Evolutionary conservation across 2,888 invertebrate species (phyloP).

Genomic region (Megastigmus dorsalis): DNA sequence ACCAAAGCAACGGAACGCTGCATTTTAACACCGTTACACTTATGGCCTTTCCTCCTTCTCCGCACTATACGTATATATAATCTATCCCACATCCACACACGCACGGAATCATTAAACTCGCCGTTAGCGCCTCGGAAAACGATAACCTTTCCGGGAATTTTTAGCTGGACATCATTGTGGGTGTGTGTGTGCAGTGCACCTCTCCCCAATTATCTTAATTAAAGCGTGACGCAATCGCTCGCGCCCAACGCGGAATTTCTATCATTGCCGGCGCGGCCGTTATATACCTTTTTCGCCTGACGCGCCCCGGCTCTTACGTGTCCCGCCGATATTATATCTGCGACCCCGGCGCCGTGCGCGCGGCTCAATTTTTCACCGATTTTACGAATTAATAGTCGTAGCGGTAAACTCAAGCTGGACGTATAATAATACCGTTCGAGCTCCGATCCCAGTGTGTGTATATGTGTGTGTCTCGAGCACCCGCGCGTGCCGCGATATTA

Average conservation of each 20-base stretch:
- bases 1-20: conserved; percentile 68
- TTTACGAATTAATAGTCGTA: conserved; percentile 28
- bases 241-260: conserved; percentile 1
- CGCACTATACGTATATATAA: no score
- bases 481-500: no score
- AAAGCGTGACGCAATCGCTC: conserved; percentile 15
- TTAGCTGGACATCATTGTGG: no score
- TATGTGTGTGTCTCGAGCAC: no score
- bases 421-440: conserved; percentile 39
- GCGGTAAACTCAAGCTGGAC: conserved; percentile 37
- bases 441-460: no score
- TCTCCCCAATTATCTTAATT: conserved; percentile 16
- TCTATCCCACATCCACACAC: background rate
- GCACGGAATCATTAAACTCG: conserved; percentile 14
- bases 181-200: no score
- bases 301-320: no score
- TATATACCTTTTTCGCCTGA: background rate
- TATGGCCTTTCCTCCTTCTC: conserved; percentile 59
- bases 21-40: conserved; percentile 72
- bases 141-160: conserved; percentile 23
- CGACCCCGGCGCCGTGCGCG: background rate
- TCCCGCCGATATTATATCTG: no score
- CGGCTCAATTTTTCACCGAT: conserved; percentile 28
- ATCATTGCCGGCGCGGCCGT: conserved; percentile 9
- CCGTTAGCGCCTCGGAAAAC: conserved; percentile 9